These are phyloP conservation scores for Rhaphigaster nebulosa DNA, from an alignment of 2,888 invertebrate genomes.

Conservation along the genomic window DNA sequence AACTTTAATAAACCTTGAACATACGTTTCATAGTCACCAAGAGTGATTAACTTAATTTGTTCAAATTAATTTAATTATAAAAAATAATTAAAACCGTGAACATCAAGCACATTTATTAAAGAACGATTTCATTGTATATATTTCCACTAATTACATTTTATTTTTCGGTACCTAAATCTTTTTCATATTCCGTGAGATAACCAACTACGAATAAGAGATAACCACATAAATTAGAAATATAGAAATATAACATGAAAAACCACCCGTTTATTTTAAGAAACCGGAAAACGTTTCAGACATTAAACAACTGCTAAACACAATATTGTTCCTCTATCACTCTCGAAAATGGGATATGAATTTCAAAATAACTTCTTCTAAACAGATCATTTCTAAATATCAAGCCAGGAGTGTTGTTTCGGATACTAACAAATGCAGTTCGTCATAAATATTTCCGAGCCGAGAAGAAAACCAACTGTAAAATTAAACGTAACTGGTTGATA, in stretches of 20 bases:
- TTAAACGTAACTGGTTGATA: not conserved
- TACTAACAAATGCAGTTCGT: not conserved
- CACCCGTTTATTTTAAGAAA: not conserved
- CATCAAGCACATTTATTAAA: no score
- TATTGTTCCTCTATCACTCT: not conserved
- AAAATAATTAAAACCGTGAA: no score
- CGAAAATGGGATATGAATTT: not conserved
- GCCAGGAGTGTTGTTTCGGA: not conserved
- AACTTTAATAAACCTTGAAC: no score
- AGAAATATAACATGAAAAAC: not conserved
- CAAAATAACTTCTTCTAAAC: not conserved
- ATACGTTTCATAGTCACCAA: no score
- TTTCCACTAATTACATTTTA: no score
- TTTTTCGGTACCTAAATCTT: no score
- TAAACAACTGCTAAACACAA: not conserved
- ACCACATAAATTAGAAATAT: not conserved
- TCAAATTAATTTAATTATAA: no score
- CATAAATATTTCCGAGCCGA: not conserved
- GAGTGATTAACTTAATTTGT: no score
- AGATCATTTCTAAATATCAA: not conserved
- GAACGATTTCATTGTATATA: no score
- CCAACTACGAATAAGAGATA: no score
- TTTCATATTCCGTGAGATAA: no score
- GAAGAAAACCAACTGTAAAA: constrained; percentile 5
- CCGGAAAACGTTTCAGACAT: not conserved